These are phyloP conservation scores for Thunnus thynnus DNA, from an alignment of 2,113 vertebrate genomes.

Conservation along the genomic window DNA sequence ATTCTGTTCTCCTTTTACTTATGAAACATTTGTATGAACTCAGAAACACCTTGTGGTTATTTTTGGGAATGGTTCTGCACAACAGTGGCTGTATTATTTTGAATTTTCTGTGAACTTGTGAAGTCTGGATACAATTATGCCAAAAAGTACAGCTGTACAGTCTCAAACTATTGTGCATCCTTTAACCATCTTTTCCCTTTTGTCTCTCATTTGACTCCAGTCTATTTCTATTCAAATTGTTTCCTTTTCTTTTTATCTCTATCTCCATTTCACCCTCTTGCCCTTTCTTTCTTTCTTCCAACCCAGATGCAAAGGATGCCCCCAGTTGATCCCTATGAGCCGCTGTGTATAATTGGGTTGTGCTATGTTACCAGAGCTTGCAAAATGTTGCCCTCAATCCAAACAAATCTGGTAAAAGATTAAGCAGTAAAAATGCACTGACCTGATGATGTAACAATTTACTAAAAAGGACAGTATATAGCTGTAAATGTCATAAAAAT, in stretches of 20 bases:
- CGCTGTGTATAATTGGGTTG: constrained; percentile 26
- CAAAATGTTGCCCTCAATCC: constrained; percentile 1
- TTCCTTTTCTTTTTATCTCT: not conserved
- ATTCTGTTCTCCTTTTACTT: not conserved
- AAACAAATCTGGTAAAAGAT: constrained; percentile 23
- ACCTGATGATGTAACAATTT: not conserved
- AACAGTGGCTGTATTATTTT: not conserved
- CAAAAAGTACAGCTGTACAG: not conserved
- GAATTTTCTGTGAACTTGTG: not conserved
- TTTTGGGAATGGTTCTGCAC: constrained; percentile 1
- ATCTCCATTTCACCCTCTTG: not conserved
- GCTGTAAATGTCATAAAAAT: constrained; percentile 3
- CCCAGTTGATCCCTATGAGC: not conserved
- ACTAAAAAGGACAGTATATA: not conserved
- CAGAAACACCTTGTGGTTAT: constrained; percentile 20
- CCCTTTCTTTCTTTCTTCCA: not conserved
- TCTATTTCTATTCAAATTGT: not conserved
- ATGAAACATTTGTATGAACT: not conserved
- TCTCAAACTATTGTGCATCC: not conserved
- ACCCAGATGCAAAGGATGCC: not conserved
- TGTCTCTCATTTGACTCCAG: not conserved
- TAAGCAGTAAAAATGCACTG: not conserved
- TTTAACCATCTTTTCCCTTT: not conserved
- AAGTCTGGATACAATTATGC: not conserved
- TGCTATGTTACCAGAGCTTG: not conserved